phyloP scores from a whole-genome alignment of 2,888 invertebrate species.

The Allygus modestus region DNA sequence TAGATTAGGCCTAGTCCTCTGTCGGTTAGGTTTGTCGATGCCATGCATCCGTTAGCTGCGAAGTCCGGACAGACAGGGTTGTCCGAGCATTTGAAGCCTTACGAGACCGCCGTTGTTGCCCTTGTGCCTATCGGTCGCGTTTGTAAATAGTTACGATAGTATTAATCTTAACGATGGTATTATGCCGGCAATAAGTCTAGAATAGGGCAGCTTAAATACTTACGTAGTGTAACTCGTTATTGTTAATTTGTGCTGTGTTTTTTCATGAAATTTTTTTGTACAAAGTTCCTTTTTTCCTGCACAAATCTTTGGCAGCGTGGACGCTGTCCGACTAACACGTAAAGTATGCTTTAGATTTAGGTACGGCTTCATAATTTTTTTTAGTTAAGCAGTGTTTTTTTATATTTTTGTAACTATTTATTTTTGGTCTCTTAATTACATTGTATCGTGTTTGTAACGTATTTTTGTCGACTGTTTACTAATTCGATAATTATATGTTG shows the following conservation, averaged over 20 bases:
- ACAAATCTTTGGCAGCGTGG: conserved; percentile 27
- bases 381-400: conserved; percentile 50
- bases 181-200: conserved; percentile 60
- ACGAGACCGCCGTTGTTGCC: not conserved
- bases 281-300: conserved; percentile 57
- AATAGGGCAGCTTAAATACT: conserved; percentile 43
- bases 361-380: conserved; percentile 20
- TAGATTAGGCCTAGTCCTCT: too few species aligned
- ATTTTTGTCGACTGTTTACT: not conserved
- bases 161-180: conserved; percentile 61
- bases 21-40: not conserved
- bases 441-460: conserved; percentile 49
- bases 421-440: conserved; percentile 25
- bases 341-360: conserved; percentile 52
- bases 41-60: not conserved
- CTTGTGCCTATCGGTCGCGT: conserved; percentile 40
- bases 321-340: conserved; percentile 22
- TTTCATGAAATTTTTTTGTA: conserved; percentile 46
- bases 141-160: conserved; percentile 58
- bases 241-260: conserved; percentile 55
- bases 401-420: conserved; percentile 60
- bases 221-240: conserved; percentile 47
- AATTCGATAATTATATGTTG: not conserved
- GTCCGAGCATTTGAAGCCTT: conserved; percentile 52
- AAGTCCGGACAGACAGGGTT: conserved; percentile 41